Base-by-base conservation (phyloP, 2,113 vertebrate species). In the Narcine bancroftii region DNA sequence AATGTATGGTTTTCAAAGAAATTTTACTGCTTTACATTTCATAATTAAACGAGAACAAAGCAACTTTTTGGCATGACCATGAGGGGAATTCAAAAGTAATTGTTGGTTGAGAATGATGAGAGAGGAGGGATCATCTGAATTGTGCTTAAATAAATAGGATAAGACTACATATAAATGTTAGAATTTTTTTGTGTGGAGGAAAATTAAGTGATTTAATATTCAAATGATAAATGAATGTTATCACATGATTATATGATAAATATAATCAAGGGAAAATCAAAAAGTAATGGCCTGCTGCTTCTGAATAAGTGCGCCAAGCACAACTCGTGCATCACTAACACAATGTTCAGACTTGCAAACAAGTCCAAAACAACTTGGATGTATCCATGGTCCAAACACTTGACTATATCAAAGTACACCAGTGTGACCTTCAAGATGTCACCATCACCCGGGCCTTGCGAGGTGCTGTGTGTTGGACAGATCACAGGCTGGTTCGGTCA, bases 1-100 rank as follows among this genome's bases (percentile, higher is more conserved):
- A 47, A 93, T 21, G 33, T 87, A 39, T 53, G 36, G 73, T 73
- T 72, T 92, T 71, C n/a, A 89, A 89, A 63, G 47, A 81, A 24
- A 42, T 63, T 56, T 89, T 21, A 65, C 9, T 36, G 36, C 33
- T 39, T 63, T 66, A 45, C 11, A 47, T 47, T 91, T 69, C 36
- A 69, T 9, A 13, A 69, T 91, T 69, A 65, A 91, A 69, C 69
- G 24, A 19, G 76, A 36, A 60, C n/a, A 83, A 45, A 83, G 50
- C 29, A 50, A 85, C 53, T 5, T 56, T 56, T 17, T 85, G 50
- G 50, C 47, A 56, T 17, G 13, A 85, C 29, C 29, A 45, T 33
- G 5, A 33, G 36, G 5, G 33, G 2, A 60, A 85, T 6, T 11
- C 45, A 53, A 60, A 85, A 85, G 6, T 50, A n/a, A 33, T 13